phyloP scores from a whole-genome alignment of 2,113 vertebrate species.

The Sebastes fasciatus region DNA sequence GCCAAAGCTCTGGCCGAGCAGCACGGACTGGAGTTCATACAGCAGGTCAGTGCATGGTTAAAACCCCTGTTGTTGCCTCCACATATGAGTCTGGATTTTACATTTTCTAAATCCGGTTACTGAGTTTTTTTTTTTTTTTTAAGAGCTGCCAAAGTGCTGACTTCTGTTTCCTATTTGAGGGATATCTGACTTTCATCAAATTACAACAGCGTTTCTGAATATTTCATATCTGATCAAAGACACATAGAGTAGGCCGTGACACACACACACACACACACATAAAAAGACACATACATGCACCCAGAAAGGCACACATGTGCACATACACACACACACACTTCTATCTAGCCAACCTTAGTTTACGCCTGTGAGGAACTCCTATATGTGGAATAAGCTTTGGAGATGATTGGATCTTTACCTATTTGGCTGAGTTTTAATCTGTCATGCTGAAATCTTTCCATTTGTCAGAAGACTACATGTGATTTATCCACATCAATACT shows the following conservation, averaged over 20 bases:
- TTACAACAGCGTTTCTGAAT: constrained; percentile 92
- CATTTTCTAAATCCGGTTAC: constrained; percentile 88
- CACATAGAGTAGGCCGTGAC: constrained; percentile 47
- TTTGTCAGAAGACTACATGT: constrained; percentile 50
- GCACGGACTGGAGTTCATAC: constrained; percentile 91
- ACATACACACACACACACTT: constrained; percentile 9
- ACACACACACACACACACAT: constrained; percentile 7
- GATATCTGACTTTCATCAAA: constrained; percentile 94
- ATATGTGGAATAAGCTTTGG: constrained; percentile 26
- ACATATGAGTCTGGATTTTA: constrained; percentile 87
- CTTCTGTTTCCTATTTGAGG: constrained; percentile 90
- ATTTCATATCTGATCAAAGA: constrained; percentile 95
- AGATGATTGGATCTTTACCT: constrained; percentile 55
- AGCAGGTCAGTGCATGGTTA: constrained; percentile 94
- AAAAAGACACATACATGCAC: constrained; percentile 5
- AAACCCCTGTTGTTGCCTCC: constrained; percentile 87
- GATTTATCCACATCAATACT: constrained; percentile 67
- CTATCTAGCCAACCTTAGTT: constrained; percentile 6
- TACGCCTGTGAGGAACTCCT: constrained; percentile 33
- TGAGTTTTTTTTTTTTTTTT: constrained; percentile 58
- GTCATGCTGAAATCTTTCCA: constrained; percentile 60
- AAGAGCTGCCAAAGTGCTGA: constrained; percentile 92
- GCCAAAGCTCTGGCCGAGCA: constrained; percentile 88
- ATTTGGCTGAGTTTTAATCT: constrained; percentile 59
- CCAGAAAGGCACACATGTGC: background rate